Conservation (phyloP, 2,113 vertebrate genomes). For the Laticauda colubrina region DNA sequence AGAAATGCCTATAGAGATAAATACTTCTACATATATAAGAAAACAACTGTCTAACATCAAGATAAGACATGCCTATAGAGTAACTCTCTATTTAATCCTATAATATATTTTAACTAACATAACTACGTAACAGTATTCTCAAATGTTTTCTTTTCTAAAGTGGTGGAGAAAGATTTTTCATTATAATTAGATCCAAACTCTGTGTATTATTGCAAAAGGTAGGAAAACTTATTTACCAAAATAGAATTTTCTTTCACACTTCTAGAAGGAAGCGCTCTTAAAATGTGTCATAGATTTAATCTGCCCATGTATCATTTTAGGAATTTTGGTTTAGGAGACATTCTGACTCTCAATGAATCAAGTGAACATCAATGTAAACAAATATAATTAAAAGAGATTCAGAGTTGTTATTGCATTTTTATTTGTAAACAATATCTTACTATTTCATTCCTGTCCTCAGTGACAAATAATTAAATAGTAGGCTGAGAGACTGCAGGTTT, state of each 20-base stretch:
- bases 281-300: background rate
- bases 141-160: background rate
- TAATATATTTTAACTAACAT: too few species aligned
- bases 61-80: too few species aligned
- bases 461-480: background rate
- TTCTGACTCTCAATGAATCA: background rate
- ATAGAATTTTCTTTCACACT: background rate
- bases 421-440: background rate
- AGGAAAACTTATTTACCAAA: background rate
- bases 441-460: background rate
- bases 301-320: constrained; percentile 6
- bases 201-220: background rate
- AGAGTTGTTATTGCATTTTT: background rate
- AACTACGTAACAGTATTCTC: background rate
- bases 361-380: background rate
- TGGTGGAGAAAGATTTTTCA: background rate
- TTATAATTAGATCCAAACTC: constrained; percentile 24
- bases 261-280: background rate
- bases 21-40: too few species aligned
- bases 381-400: background rate
- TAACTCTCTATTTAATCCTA: too few species aligned
- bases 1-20: too few species aligned
- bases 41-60: too few species aligned
- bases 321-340: constrained; percentile 13
- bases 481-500: background rate